These are phyloP conservation scores for Sphaeramia orbicularis DNA, from an alignment of 2,797 vertebrate species.

Conservation along the genomic window DNA sequence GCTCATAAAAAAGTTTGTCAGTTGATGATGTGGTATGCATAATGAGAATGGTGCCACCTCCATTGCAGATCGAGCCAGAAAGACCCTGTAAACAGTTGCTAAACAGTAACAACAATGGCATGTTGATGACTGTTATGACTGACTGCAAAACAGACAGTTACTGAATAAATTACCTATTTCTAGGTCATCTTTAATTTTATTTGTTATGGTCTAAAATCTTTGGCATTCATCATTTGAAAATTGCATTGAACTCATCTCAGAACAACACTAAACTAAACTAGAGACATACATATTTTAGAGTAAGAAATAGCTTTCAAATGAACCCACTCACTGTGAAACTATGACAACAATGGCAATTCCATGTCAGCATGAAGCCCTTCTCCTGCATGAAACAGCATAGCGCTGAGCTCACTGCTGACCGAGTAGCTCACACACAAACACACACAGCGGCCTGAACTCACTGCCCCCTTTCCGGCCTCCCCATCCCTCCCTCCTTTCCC, in stretches of 20 bases:
- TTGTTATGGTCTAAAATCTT: background rate
- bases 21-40: too few relatives aligned
- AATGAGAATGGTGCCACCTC: too few relatives aligned
- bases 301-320: conserved; percentile 37
- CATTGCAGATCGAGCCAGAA: too few relatives aligned
- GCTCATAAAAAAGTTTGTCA: too few relatives aligned
- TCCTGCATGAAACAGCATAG: conserved; percentile 44
- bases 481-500: conserved; percentile 20
- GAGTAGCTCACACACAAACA: conserved; percentile 25
- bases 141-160: background rate
- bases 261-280: background rate
- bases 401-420: conserved; percentile 57
- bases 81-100: too few relatives aligned
- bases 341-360: conserved; percentile 60
- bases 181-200: background rate
- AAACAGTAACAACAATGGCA: too few relatives aligned
- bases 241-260: background rate
- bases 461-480: conserved; percentile 57
- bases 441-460: conserved; percentile 69
- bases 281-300: conserved; percentile 11
- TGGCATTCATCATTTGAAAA: too few relatives aligned
- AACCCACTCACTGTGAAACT: conserved; percentile 46
- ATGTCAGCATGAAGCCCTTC: conserved; percentile 52
- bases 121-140: background rate
- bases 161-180: background rate